Evolutionary conservation across 2,888 invertebrate genomes (phyloP), one percentile per base, ranked within the genome.

Genomic region (Marasmarcha lunaedactyla): DNA sequence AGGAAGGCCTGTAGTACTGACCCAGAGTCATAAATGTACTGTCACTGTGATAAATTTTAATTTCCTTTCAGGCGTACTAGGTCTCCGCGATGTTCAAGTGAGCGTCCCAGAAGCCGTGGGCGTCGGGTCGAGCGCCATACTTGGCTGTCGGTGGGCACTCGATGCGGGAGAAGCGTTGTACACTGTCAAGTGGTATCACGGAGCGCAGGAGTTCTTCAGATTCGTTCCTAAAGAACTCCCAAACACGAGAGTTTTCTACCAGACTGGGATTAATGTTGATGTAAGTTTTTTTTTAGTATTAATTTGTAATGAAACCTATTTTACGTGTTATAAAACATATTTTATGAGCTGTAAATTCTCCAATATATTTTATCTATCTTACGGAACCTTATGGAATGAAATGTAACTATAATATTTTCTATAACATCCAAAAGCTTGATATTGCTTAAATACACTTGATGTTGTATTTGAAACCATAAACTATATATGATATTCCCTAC

Each of bases 161-260:
- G 89, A 90, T 61, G 85, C 87, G 3, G 81, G 81, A 3, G 90
- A 91, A 49, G 85, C 87, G 6, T 81, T 93, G 5, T 93, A 92
- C 72, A 89, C 91, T 26, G 90, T 93, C 50, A 92, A 92, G 71
- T 93, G 92, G 92, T 92, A 92, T 81, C 91, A 90, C 63, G 90
- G 91, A 1, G 73, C 85, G 6, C 86, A 88, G 49, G 92, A 93
- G 70, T 92, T 93, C 85, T 93, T 89, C 78, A 86, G 92, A 50
- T 92, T 87, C 64, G 87, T 92, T 52, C 92, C 92, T n/a, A 92
- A 92, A 64, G 92, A 92, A 61, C 71, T 89, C 50, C 92, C 92
- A n/a, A 89, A 89, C 49, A 90, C 90, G 6, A 85, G 88, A 45
- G 89, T 90, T 37, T 92, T 92, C 64, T 88, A 89, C 2, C 85